Evolutionary conservation across 2,797 vertebrate genomes (phyloP).

Genomic region (Anabacerthia variegaticeps): DNA sequence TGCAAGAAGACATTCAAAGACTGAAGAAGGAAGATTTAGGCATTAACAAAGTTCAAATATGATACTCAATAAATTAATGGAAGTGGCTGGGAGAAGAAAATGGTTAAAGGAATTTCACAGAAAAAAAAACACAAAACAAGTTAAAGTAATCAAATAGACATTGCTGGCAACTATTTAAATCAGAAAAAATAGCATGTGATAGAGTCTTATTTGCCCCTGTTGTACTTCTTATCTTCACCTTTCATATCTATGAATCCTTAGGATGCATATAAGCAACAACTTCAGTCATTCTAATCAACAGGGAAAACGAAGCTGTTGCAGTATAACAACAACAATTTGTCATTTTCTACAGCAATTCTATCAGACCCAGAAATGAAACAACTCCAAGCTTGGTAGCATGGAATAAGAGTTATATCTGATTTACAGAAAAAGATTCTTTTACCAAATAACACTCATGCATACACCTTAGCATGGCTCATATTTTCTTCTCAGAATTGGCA

Average conservation of each 20-base stretch:
- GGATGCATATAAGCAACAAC: neutral
- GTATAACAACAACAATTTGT: neutral
- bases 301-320: neutral
- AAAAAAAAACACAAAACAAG: neutral
- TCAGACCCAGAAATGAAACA: neutral
- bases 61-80: neutral
- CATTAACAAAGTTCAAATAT: neutral
- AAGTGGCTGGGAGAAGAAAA: neutral
- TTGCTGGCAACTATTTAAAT: neutral
- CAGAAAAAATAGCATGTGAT: neutral
- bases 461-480: neutral
- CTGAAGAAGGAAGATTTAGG: neutral
- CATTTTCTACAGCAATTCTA: neutral
- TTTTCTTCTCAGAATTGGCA: neutral
- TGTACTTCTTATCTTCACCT: neutral
- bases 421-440: neutral
- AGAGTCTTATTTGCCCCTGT: neutral
- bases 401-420: neutral
- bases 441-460: neutral
- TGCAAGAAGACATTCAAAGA: neutral
- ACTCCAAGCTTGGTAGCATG: neutral
- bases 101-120: neutral
- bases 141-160: neutral
- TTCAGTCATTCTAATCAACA: neutral
- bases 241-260: neutral